These are phyloP conservation scores for Benthosema pterotum DNA, from an alignment of 2,797 vertebrate species.

Conservation along the genomic window DNA sequence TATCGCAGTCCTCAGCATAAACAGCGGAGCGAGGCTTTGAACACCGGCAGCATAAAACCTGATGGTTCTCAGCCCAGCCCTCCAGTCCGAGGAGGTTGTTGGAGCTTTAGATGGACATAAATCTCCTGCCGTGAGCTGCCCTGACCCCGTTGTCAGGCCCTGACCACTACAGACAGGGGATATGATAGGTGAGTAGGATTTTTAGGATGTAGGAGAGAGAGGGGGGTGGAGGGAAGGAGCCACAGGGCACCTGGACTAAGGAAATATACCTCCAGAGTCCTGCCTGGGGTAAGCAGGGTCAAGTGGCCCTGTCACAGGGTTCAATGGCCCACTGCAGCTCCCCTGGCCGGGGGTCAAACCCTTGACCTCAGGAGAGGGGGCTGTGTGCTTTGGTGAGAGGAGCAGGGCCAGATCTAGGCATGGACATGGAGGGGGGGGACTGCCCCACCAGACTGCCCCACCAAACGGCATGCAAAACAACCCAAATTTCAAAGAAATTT, in stretches of 20 bases:
- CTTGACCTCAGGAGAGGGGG: slow-evolving; percentile 64
- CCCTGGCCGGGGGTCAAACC: slow-evolving; percentile 62
- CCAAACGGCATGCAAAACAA: too few species aligned
- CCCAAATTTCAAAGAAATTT: too few species aligned
- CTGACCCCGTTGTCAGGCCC: slow-evolving; percentile 77
- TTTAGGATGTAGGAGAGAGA: slow-evolving; percentile 1
- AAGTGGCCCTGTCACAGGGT: slow-evolving; percentile 78
- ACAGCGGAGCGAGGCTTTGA: slow-evolving; percentile 48
- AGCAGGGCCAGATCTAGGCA: too few species aligned
- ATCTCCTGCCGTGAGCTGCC: slow-evolving; percentile 68
- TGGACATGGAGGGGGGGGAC: too few species aligned
- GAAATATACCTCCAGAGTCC: slow-evolving; percentile 51
- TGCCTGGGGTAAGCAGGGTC: slow-evolving; percentile 72
- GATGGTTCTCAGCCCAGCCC: slow-evolving; percentile 37
- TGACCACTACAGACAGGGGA: slow-evolving; percentile 54
- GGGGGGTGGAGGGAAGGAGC: slow-evolving; percentile 27
- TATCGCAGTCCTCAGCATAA: slow-evolving; percentile 42
- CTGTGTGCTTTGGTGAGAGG: slow-evolving; percentile 49
- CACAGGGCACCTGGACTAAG: slow-evolving; percentile 49
- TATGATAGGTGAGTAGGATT: slow-evolving; percentile 28
- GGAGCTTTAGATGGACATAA: slow-evolving; percentile 67
- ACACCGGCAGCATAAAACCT: slow-evolving; percentile 43
- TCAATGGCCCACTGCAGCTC: slow-evolving; percentile 67
- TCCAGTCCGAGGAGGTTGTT: slow-evolving; percentile 49
- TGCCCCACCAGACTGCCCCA: too few species aligned